Conservation (phyloP, 2,888 invertebrate genomes). For the Dilophus febrilis region DNA sequence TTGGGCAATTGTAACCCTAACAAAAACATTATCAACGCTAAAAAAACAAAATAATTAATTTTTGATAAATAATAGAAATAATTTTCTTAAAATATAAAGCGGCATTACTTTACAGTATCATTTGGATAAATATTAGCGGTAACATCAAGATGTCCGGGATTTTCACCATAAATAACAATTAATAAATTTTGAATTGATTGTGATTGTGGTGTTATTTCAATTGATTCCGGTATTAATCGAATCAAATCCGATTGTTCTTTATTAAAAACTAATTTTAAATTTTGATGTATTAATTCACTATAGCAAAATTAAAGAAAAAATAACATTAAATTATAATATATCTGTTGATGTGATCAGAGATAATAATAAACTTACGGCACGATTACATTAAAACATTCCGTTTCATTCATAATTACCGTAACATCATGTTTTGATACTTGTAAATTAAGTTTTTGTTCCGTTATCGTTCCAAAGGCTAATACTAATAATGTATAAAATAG, state of each 20-base stretch:
- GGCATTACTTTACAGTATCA: constrained; percentile 32
- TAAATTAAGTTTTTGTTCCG: too few species aligned
- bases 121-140: constrained; percentile 39
- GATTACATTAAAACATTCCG: constrained; percentile 1
- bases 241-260: constrained; percentile 48
- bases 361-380: constrained; percentile 7
- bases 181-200: constrained; percentile 26
- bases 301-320: constrained; percentile 12
- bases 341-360: not conserved
- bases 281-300: constrained; percentile 33
- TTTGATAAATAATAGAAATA: not conserved
- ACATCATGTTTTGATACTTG: not conserved
- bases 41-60: not conserved
- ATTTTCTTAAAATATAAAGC: constrained; percentile 14
- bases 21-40: constrained; percentile 50
- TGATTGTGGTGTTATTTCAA: constrained; percentile 33
- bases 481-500: too few species aligned
- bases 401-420: not conserved
- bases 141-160: constrained; percentile 50
- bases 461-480: too few species aligned
- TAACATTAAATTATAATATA: not conserved
- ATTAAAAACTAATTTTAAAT: constrained; percentile 35
- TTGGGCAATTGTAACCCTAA: constrained; percentile 61
- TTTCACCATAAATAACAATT: constrained; percentile 40
- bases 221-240: too few species aligned